These are phyloP conservation scores for Notarius quadriscutis DNA, from an alignment of 2,113 vertebrate genomes.

Conservation along the genomic window DNA sequence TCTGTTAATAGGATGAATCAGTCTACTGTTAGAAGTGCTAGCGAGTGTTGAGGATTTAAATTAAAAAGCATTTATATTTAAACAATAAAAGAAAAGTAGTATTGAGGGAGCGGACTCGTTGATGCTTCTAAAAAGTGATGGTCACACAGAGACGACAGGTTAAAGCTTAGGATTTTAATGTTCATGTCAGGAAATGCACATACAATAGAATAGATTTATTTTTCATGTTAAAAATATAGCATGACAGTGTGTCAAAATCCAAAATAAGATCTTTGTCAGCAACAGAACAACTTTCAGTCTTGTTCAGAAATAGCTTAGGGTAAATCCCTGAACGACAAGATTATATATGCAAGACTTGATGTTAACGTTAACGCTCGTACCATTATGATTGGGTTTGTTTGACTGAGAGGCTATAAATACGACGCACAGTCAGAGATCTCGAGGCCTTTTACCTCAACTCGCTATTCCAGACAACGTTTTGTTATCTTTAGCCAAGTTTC, in stretches of 20 bases:
- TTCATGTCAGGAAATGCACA: background rate
- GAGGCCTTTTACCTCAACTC: background rate
- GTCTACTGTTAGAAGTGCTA: background rate
- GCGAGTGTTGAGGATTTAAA: background rate
- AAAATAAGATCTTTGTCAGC: background rate
- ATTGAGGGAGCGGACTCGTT: background rate
- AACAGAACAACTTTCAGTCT: constrained; percentile 2
- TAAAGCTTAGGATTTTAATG: background rate
- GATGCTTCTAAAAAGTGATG: background rate
- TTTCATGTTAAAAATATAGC: background rate
- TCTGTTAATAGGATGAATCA: background rate
- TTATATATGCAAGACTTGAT: background rate
- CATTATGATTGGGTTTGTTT: background rate
- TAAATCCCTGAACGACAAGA: background rate
- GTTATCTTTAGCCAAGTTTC: background rate
- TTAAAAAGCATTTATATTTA: background rate
- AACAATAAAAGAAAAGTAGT: background rate
- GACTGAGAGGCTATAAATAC: background rate
- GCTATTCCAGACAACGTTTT: background rate
- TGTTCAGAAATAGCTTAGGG: constrained; percentile 1
- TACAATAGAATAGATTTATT: background rate
- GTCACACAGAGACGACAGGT: background rate
- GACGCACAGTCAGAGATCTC: background rate
- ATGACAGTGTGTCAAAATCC: background rate
- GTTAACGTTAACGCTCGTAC: background rate